Conservation (phyloP, 2,888 invertebrate genomes). For the Perdita meconis region DNA sequence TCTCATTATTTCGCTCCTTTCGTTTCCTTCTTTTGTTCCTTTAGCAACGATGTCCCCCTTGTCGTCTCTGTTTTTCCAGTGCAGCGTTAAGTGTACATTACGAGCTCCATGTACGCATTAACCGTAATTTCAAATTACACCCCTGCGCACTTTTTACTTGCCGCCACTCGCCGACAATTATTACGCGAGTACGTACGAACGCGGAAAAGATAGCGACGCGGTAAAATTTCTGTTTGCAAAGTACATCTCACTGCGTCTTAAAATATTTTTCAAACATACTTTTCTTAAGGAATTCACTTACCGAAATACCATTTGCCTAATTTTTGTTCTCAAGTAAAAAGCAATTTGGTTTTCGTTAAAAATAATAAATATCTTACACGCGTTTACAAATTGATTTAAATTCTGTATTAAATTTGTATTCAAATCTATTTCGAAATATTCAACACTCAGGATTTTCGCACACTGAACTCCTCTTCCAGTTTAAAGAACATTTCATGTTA, state of each 20-base stretch:
- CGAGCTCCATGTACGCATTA: slow-evolving; percentile 56
- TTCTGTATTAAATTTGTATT: background rate
- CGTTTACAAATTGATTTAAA: background rate
- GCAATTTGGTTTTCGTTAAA: background rate
- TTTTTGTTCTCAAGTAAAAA: too few relatives aligned
- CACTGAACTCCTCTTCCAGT: background rate
- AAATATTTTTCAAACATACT: too few relatives aligned
- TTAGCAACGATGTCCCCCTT: slow-evolving; percentile 48
- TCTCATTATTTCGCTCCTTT: slow-evolving; percentile 49
- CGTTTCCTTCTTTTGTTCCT: slow-evolving; percentile 31
- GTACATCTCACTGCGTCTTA: slow-evolving; percentile 16
- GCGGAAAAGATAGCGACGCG: slow-evolving; percentile 24
- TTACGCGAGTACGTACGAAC: slow-evolving; percentile 44
- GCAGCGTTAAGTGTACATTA: slow-evolving; percentile 54
- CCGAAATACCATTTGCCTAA: too few relatives aligned
- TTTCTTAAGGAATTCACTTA: too few relatives aligned
- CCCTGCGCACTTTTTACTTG: slow-evolving; percentile 52
- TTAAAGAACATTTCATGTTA: background rate
- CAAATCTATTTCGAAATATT: background rate
- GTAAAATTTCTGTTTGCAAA: slow-evolving; percentile 43
- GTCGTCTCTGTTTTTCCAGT: slow-evolving; percentile 51
- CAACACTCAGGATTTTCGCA: background rate
- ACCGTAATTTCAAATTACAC: slow-evolving; percentile 62
- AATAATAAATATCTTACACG: too few relatives aligned
- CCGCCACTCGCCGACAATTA: slow-evolving; percentile 55